These are phyloP conservation scores for Schizopygopsis pylzovi DNA, from an alignment of 2,797 vertebrate species.

Conservation along the genomic window DNA sequence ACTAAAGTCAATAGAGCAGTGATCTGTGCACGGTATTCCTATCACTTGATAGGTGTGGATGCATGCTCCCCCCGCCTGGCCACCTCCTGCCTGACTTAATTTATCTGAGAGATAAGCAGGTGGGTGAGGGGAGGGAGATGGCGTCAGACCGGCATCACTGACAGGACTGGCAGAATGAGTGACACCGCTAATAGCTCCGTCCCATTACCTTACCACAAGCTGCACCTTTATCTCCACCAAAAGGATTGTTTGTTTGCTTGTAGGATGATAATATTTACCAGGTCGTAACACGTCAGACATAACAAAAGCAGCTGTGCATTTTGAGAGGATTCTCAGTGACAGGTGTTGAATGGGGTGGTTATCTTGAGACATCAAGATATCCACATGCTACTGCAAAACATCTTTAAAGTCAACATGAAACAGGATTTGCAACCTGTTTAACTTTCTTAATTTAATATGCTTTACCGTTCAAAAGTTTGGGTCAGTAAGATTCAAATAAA, in stretches of 20 bases:
- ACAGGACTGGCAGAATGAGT: slow-evolving; percentile 84
- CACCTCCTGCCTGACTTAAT: slow-evolving; percentile 82
- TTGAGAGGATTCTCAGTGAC: slow-evolving; percentile 65
- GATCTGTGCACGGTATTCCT: slow-evolving; percentile 81
- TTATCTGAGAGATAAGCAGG: slow-evolving; percentile 83
- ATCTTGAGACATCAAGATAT: not conserved
- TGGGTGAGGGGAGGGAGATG: slow-evolving; percentile 78
- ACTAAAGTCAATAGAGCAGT: slow-evolving; percentile 79
- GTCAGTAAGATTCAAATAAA: not conserved
- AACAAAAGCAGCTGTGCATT: slow-evolving; percentile 80
- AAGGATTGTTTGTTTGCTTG: slow-evolving; percentile 83
- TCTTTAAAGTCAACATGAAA: not conserved
- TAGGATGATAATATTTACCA: slow-evolving; percentile 83
- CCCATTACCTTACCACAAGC: slow-evolving; percentile 81
- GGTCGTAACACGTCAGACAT: slow-evolving; percentile 73
- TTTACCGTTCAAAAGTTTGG: not conserved
- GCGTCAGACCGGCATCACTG: slow-evolving; percentile 81
- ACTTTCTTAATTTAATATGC: not conserved
- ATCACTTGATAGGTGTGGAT: slow-evolving; percentile 78
- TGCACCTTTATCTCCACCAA: slow-evolving; percentile 83
- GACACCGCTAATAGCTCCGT: slow-evolving; percentile 86
- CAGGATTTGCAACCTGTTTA: not conserved
- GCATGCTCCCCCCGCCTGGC: slow-evolving; percentile 71
- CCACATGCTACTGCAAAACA: not conserved
- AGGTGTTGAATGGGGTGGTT: slow-evolving; percentile 9